Percentiles rank a stretch among this genome's conserved stretches.
Conservation (phyloP, 2,888 invertebrate species). For the Chaetogeoica ovagalla region DNA sequence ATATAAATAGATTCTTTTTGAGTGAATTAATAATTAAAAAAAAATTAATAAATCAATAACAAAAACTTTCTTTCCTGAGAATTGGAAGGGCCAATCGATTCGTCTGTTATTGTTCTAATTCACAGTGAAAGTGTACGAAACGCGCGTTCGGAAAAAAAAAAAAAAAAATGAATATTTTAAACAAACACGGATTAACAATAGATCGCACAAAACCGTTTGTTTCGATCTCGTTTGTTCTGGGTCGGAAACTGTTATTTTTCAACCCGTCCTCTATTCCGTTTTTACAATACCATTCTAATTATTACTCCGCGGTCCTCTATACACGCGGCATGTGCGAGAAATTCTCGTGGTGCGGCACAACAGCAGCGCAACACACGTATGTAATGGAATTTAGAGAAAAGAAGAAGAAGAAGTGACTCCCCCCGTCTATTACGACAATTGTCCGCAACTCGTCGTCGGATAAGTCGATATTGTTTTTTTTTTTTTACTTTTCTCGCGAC, state of each 20-base stretch:
- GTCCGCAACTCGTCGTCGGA: too few relatives aligned
- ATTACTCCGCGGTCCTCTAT: background rate
- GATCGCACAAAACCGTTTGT: background rate
- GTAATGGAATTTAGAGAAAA: background rate
- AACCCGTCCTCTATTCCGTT: background rate
- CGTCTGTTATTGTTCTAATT: background rate
- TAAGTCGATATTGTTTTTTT: too few relatives aligned
- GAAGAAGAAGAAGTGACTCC: too few relatives aligned
- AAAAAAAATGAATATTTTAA: slow-evolving; percentile 4
- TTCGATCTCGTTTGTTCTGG: slow-evolving; percentile 28
- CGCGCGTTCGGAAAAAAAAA: background rate
- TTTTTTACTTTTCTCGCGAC: too few relatives aligned
- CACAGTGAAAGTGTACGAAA: slow-evolving; percentile 17
- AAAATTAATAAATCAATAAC: too few relatives aligned
- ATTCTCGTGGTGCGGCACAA: background rate
- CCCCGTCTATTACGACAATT: too few relatives aligned
- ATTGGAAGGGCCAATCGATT: background rate
- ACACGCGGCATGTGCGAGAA: background rate
- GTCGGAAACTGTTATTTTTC: slow-evolving; percentile 8
- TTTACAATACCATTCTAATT: slow-evolving; percentile 39
- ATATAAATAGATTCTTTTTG: too few relatives aligned
- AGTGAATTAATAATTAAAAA: too few relatives aligned
- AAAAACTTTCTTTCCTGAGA: too few relatives aligned
- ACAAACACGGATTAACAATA: background rate
- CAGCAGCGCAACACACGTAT: background rate